phyloP scores from a whole-genome alignment of 2,797 vertebrate species.

The Pseudochirops cupreus region DNA sequence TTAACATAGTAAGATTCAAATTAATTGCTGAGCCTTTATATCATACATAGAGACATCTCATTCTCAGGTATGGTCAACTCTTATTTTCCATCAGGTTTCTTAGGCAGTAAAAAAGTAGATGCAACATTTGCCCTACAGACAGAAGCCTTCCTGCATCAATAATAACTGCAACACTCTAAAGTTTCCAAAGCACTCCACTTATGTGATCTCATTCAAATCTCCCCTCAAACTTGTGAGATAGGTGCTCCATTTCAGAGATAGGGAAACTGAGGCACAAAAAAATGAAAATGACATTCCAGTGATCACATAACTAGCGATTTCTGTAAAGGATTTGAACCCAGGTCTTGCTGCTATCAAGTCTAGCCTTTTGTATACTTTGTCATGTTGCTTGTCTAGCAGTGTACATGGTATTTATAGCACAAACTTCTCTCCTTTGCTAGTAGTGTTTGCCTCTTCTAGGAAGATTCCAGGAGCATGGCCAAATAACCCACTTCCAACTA shows the following conservation, averaged over 20 bases:
- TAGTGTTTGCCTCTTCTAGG: not conserved
- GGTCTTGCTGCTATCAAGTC: not conserved
- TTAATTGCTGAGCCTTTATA: not conserved
- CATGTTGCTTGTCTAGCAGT: not conserved
- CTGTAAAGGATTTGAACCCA: not conserved
- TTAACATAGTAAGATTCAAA: not conserved
- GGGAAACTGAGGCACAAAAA: not conserved
- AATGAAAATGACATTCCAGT: not conserved
- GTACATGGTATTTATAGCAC: not conserved
- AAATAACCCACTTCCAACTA: not conserved
- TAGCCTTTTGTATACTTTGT: not conserved
- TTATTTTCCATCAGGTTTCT: not conserved
- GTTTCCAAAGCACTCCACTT: not conserved
- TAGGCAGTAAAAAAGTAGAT: not conserved
- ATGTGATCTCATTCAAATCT: not conserved
- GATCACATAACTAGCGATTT: not conserved
- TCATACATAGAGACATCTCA: not conserved
- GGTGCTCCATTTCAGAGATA: not conserved
- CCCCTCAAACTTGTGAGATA: not conserved
- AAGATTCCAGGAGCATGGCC: not conserved
- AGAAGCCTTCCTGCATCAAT: not conserved
- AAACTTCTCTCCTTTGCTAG: not conserved
- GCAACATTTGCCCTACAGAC: not conserved
- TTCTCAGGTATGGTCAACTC: not conserved
- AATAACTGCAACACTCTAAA: not conserved